Base-by-base conservation (phyloP, 2,113 vertebrate species). In the Choloepus hoffmanni region DNA sequence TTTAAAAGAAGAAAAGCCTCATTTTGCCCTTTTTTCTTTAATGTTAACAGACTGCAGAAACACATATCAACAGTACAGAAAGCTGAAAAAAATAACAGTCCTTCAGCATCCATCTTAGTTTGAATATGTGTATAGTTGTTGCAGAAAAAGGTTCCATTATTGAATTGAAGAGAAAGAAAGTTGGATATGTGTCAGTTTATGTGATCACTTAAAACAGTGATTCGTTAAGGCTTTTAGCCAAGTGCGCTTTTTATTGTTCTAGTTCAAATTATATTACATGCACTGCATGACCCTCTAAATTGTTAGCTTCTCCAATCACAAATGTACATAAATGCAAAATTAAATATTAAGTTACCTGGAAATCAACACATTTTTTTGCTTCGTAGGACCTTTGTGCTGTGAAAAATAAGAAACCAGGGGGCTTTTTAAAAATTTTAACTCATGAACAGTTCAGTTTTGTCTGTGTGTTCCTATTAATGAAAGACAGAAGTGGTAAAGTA, bases 21-120 rank as follows among this genome's bases (percentile, higher is more conserved):
- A 36, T 13, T 19, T 3, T 72, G 0, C 11, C 0, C 68, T 83
- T 89, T 50, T 91, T 91, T 8, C 74, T 67, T 1, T 50, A 95
- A 21, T 63, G 7, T 95, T 97, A 96, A 81, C 2, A 79, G 92
- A 63, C 15, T 96, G 16, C 5, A 74, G 55, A 96, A 97, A 96
- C 74, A 53, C 2, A 67, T 43, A 11, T 30, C 18, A 45, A 33
- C 8, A 62, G 40, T 74, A 43, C 26, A 81, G 74, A 89, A 88
- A 62, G 16, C 33, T 92, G 50, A 40, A 55, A 72, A 81, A 58
- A 58, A 58, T 2, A 58, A 78, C 78, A 73, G 15, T 33, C 19
- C 67, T 72, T 53, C 24, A 73, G 8, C 28, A 26, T 68, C 78
- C 19, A 45, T 70, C 62, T 74, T 82, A 40, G 36, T 85, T 89